phyloP scores from a whole-genome alignment of 2,797 vertebrate species.

The Melanotaenia trifasciata region DNA sequence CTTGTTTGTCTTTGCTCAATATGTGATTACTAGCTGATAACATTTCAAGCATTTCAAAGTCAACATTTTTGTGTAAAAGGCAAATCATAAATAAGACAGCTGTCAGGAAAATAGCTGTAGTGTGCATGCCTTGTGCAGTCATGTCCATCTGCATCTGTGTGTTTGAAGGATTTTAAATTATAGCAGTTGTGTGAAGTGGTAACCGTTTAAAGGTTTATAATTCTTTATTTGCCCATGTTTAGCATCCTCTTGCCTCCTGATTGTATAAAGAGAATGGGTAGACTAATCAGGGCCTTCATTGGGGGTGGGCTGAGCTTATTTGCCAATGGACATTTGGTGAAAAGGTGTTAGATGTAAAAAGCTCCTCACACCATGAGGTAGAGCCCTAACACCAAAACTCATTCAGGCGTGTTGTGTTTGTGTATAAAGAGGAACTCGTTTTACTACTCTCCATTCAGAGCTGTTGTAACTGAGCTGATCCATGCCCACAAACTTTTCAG shows the following conservation, averaged over 20 bases:
- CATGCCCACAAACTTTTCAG: neutral
- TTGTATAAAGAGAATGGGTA: constrained; percentile 51
- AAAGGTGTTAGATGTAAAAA: constrained; percentile 72
- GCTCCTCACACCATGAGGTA: constrained; percentile 74
- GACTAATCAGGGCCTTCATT: constrained; percentile 60
- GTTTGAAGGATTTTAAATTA: constrained; percentile 46
- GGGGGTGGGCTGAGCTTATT: constrained; percentile 63
- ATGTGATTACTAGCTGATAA: constrained; percentile 55
- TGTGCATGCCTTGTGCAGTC: constrained; percentile 23
- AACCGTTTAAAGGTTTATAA: constrained; percentile 63
- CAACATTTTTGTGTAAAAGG: constrained; percentile 45
- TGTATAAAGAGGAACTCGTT: constrained; percentile 60
- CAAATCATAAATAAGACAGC: constrained; percentile 48
- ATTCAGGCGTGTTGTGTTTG: constrained; percentile 74
- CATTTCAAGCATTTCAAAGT: constrained; percentile 32
- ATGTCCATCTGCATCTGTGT: constrained; percentile 7
- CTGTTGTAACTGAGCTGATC: constrained; percentile 48
- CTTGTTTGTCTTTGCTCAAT: constrained; percentile 58
- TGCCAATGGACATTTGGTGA: constrained; percentile 77
- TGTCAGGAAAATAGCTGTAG: constrained; percentile 37
- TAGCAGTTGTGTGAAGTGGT: constrained; percentile 34
- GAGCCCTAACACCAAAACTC: constrained; percentile 63
- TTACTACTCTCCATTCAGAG: constrained; percentile 37
- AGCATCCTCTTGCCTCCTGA: constrained; percentile 65
- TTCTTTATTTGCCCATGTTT: constrained; percentile 74